Evolutionary conservation across 64 coral and sea anemone species (phyloP).

Genomic region (Platygyra sinensis): DNA sequence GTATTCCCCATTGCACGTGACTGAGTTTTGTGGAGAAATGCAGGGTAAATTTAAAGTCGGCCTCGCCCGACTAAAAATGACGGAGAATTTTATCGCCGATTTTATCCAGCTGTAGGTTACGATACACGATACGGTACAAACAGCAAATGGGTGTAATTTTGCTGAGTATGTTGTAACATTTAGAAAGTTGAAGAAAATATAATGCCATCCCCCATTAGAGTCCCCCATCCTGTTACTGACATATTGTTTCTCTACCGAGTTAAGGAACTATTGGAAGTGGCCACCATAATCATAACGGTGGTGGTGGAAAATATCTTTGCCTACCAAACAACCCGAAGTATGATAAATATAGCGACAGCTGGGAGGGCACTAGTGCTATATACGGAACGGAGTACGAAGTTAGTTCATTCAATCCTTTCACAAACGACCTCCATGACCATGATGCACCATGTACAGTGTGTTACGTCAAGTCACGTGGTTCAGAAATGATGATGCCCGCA

Average conservation of each 20-base stretch:
- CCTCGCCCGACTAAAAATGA: too few relatives aligned
- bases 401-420: conserved; percentile 48
- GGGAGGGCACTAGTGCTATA: not conserved
- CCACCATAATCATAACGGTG: not conserved
- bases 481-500: conserved; percentile 47
- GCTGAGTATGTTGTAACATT: too few relatives aligned
- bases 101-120: too few relatives aligned
- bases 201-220: too few relatives aligned
- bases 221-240: not conserved
- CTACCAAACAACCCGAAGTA: conserved; percentile 46
- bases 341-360: conserved; percentile 1
- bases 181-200: too few relatives aligned
- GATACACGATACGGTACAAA: too few relatives aligned
- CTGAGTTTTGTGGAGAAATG: too few relatives aligned
- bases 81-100: too few relatives aligned
- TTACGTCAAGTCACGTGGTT: conserved; percentile 36
- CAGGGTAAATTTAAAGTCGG: too few relatives aligned
- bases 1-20: too few relatives aligned
- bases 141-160: too few relatives aligned
- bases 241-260: not conserved
- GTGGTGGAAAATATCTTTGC: conserved; percentile 31
- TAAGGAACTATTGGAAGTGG: conserved; percentile 30
- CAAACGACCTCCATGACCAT: conserved; percentile 16
- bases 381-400: conserved; percentile 61
- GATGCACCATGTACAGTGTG: conserved; percentile 49